phyloP scores from a whole-genome alignment of 1,140 invertebrate genomes.

The Chironomus tepperi region DNA sequence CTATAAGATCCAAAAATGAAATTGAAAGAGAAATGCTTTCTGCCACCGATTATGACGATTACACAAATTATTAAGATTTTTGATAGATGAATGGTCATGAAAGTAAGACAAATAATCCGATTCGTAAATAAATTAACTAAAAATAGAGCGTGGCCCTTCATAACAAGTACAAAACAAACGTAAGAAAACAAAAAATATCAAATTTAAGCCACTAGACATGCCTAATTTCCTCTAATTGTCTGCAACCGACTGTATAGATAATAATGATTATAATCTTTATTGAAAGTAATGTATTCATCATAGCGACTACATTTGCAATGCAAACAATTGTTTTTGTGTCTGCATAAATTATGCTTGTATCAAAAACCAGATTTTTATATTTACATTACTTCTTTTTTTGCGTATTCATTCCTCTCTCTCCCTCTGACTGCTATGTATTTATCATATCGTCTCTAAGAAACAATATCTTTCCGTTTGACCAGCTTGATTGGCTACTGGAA shows the following conservation, averaged over 20 bases:
- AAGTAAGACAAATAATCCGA: no score
- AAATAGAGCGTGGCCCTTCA: neutral
- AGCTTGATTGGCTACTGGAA: neutral
- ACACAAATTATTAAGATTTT: neutral
- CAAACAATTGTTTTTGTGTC: neutral
- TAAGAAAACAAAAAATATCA: no score
- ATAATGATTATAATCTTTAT: neutral
- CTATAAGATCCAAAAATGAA: no score
- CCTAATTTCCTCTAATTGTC: neutral
- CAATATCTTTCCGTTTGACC: conserved; percentile 6
- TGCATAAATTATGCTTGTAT: conserved; percentile 1
- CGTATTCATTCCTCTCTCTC: no score
- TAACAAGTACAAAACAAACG: neutral
- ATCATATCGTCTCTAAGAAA: neutral
- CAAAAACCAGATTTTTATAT: conserved; percentile 3
- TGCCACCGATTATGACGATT: neutral
- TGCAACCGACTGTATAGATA: neutral
- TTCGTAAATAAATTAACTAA: neutral
- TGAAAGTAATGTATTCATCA: neutral
- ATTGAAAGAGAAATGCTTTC: no score
- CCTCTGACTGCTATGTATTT: no score
- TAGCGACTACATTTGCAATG: neutral
- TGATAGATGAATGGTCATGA: no score
- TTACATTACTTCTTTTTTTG: no score
- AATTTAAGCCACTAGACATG: neutral